A percentile compares a stretch with the other conserved stretches of the same genome.
phyloP scores from a whole-genome alignment of 2,888 invertebrate genomes.

The Oegoconia quadripuncta region DNA sequence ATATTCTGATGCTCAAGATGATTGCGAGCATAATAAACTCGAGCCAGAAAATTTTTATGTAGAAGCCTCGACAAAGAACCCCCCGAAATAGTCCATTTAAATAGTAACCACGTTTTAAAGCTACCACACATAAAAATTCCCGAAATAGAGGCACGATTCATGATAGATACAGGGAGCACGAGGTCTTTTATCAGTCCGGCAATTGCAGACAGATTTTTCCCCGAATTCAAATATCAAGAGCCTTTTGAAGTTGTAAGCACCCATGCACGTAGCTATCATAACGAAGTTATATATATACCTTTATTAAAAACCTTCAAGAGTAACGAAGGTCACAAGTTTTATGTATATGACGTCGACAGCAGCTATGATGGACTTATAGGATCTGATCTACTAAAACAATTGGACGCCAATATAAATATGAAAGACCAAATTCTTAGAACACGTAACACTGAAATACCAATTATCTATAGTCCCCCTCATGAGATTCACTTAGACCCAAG shows the following conservation, averaged over 20 bases:
- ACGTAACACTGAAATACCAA: constrained; percentile 12
- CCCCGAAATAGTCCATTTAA: constrained; percentile 6
- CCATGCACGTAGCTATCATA: constrained; percentile 12
- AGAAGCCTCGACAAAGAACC: constrained; percentile 2
- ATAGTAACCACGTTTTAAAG: constrained; percentile 1
- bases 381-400: constrained; percentile 15
- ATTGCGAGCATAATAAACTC: too few relatives aligned
- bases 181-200: constrained; percentile 15
- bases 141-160: constrained; percentile 14
- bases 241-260: constrained; percentile 13
- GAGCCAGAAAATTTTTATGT: constrained; percentile 5
- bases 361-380: constrained; percentile 21
- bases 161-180: constrained; percentile 22
- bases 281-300: constrained; percentile 8
- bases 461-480: constrained; percentile 13
- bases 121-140: constrained; percentile 18
- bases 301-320: constrained; percentile 9
- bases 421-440: constrained; percentile 6
- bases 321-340: constrained; percentile 17
- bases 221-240: constrained; percentile 4
- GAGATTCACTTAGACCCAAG: background rate
- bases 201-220: constrained; percentile 13
- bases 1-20: too few relatives aligned
- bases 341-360: constrained; percentile 17
- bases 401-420: constrained; percentile 13